A percentile compares a stretch with the other conserved stretches of the same genome.
Evolutionary conservation across 2,113 vertebrate species (phyloP).

Genomic region (Galeopterus variegatus): DNA sequence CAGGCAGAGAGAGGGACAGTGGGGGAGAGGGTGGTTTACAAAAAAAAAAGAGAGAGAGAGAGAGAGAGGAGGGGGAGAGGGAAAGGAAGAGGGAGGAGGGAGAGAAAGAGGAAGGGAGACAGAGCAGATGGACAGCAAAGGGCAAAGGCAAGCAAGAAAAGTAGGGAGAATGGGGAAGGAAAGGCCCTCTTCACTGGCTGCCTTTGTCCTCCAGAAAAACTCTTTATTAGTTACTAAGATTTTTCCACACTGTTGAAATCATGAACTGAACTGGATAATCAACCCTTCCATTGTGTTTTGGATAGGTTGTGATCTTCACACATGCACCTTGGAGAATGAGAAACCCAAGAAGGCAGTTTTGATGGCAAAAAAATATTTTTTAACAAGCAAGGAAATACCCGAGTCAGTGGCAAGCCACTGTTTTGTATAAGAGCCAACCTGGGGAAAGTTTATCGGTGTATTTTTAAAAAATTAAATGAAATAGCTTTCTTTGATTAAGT

Average conservation of each 20-base stretch:
- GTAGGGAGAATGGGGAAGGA: neutral
- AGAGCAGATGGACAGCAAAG: neutral
- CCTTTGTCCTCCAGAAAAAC: neutral
- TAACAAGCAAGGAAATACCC: neutral
- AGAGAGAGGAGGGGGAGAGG: neutral
- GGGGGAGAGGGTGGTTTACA: neutral
- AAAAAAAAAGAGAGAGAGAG: neutral
- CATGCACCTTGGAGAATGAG: neutral
- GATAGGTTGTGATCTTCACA: neutral
- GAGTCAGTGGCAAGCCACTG: neutral
- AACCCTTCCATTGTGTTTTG: neutral
- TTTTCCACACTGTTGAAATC: constrained; percentile 29
- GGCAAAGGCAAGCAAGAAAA: neutral
- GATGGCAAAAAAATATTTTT: neutral
- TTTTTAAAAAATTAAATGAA: constrained; percentile 14
- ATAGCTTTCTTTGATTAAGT: neutral
- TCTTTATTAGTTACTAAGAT: constrained; percentile 7
- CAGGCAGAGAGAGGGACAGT: neutral
- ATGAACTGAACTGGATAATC: neutral
- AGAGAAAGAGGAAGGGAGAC: neutral
- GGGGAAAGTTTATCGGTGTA: neutral
- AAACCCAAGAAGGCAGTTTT: constrained; percentile 32
- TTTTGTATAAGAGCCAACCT: constrained; percentile 3
- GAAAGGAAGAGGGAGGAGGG: neutral
- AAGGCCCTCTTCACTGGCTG: neutral